Base-by-base conservation (phyloP, 37 sponge, comb jelly and placozoan genomes). In the Agelas oroides region DNA sequence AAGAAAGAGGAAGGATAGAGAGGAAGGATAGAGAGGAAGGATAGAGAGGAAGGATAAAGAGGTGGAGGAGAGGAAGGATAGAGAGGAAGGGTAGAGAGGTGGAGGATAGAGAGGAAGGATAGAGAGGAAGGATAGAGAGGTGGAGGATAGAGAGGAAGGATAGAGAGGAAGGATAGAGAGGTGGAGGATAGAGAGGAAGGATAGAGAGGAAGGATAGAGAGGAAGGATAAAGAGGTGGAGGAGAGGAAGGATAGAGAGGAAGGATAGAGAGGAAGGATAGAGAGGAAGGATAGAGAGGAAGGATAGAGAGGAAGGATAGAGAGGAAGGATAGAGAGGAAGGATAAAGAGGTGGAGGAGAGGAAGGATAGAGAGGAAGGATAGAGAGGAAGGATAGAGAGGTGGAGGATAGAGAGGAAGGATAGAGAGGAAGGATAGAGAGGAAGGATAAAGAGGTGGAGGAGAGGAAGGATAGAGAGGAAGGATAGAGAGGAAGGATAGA, bases 241-340 rank as follows among this genome's bases (percentile, higher is more conserved):
- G n/a, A 27, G 23, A 16, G 24, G 58, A n/a, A 34, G 58, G 32
- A 27, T 31, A 40, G 53, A 31, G 58, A 57, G 34, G 24, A 23
- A 55, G 58, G 33, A 58, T 16, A 55, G 31, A 23, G 31, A 34
- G 31, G 34, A 55, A 55, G 53, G 75, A 55, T 2, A 32, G n/a
- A n/a, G n/a, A 55, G 24, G 58, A 31, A 55, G 58, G 69, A n/a
- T n/a, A n/a, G n/a, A n/a, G n/a, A n/a, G 77, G 56, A 30, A 73
- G 55, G 30, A 25, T 27, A 5, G 27, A 25, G 74, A 15, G 74
- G 30, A 31, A 28, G 52, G 30, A 21, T n/a, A n/a, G n/a, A 5
- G 24, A 1, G 56, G 74, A 27, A 6, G 28, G 56, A n/a, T 25
- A n/a, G 27, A 2, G 30, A n/a, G n/a, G n/a, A n/a, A n/a, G n/a